These are phyloP conservation scores for Leucophenga varia DNA, from an alignment of 1,140 invertebrate species.

Conservation along the genomic window DNA sequence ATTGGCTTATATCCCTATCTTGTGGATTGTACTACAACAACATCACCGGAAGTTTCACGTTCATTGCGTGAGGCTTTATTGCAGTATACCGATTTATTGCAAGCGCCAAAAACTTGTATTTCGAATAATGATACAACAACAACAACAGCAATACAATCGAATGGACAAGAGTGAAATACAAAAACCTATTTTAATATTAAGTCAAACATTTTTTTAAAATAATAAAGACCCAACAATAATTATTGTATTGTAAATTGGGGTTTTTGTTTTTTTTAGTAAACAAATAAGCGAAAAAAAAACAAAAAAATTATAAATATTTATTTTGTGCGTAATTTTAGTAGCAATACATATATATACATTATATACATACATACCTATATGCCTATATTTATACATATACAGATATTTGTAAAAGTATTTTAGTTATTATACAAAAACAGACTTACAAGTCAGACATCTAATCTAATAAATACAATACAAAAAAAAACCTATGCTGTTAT, in stretches of 20 bases:
- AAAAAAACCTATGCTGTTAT: too few relatives aligned
- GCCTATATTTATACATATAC: background rate
- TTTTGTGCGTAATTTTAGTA: conserved; percentile 16
- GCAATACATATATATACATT: conserved; percentile 23
- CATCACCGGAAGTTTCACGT: conserved; percentile 73
- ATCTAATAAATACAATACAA: too few relatives aligned
- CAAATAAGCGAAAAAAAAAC: conserved; percentile 9
- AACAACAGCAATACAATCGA: conserved; percentile 33
- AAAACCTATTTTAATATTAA: conserved; percentile 18
- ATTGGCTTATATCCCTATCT: conserved; percentile 88
- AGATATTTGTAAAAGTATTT: conserved; percentile 15
- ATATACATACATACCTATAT: conserved; percentile 11
- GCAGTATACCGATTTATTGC: conserved; percentile 84
- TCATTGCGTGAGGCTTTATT: conserved; percentile 83
- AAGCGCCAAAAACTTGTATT: conserved; percentile 61
- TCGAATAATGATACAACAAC: conserved; percentile 14
- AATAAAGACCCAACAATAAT: too few relatives aligned
- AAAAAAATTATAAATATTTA: background rate
- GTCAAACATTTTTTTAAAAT: conserved; percentile 24
- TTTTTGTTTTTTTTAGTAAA: too few relatives aligned
- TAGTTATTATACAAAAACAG: background rate
- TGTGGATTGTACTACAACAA: conserved; percentile 83
- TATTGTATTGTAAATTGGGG: too few relatives aligned
- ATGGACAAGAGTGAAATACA: conserved; percentile 45
- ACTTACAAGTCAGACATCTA: too few relatives aligned